Percentiles rank a stretch among this genome's conserved stretches.
Evolutionary conservation across 2,113 vertebrate genomes (phyloP).

Genomic region (Chlorodrepanis virens): DNA sequence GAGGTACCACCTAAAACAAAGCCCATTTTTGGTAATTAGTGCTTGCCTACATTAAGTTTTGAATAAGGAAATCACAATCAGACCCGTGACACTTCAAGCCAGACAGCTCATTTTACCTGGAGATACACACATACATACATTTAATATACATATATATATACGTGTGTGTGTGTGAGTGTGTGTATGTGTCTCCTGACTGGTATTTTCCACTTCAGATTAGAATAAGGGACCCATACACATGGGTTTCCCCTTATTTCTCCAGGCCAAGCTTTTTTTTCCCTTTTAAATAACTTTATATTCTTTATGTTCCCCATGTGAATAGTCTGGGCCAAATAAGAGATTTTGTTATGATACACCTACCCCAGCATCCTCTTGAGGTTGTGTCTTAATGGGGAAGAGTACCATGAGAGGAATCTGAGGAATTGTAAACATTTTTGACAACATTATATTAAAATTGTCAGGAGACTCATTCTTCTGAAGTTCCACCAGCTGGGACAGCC

Average conservation of each 20-base stretch:
- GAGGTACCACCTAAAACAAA: neutral
- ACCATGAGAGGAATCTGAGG: neutral
- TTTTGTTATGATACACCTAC: neutral
- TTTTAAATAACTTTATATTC: neutral
- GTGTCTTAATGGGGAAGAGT: neutral
- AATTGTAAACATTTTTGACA: neutral
- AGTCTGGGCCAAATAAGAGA: neutral
- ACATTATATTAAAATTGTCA: neutral
- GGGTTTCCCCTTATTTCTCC: neutral
- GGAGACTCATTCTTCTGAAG: neutral
- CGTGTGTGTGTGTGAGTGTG: rapidly evolving
- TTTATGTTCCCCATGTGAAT: neutral
- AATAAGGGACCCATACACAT: neutral
- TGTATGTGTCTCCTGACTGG: neutral
- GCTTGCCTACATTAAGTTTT: neutral
- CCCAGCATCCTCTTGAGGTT: neutral
- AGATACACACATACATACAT: rapidly evolving
- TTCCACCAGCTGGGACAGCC: neutral
- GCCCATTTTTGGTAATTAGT: neutral
- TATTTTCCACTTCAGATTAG: neutral
- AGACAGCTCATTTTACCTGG: neutral
- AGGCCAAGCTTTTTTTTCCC: rapidly evolving
- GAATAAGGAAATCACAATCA: neutral
- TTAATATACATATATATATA: rapidly evolving
- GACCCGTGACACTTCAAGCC: neutral